Evolutionary conservation across 2,888 invertebrate species (phyloP), one percentile per base, ranked within the genome.

Genomic region (Epirrita christyi): DNA sequence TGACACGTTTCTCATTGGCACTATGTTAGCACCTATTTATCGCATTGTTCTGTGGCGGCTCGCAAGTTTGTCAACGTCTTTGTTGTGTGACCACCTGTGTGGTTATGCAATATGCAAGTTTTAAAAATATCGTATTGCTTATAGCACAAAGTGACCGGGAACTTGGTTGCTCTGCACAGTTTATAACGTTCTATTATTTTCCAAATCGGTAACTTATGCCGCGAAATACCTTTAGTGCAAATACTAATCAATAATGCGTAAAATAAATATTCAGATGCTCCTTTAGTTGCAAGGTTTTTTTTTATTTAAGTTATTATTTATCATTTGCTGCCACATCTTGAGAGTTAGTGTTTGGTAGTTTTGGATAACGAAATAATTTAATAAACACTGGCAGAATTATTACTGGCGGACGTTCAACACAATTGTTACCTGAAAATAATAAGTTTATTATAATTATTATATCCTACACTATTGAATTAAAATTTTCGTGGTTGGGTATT

Each of bases 361-460:
- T 66, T 4, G 87, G 88, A 55, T 86, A 87, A 55, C 85, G 73
- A 52, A 73, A 81, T 6, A 88, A 38, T 69, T 86, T 88, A 51
- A 90, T 86, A 3, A 88, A 61, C 0, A 89, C 86, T 2, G 90
- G 90, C 55, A 85, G 71, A 36, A 90, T 68, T 0, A 89, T 57
- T 0, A 88, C 43, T 3, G 88, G 88, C 1, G 78, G 72, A 13
- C 68, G 71, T 1, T 76, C 67, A 6, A 65, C 70, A 49, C 75
- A 70, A 8, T 62, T 59, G 21, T 14, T 29, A 40, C 15, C 59
- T 59, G 37, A 38, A 54, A 41, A 14, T 1, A 40, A 40, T 14
- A n/a, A n/a, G 21, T 21, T 21, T n/a, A n/a, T n/a, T n/a, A n/a
- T n/a, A n/a, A n/a, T n/a, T n/a, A n/a, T n/a, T n/a, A n/a, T n/a